Conservation (phyloP, 2,113 vertebrate species). For the Rhodinocichla rosea region DNA sequence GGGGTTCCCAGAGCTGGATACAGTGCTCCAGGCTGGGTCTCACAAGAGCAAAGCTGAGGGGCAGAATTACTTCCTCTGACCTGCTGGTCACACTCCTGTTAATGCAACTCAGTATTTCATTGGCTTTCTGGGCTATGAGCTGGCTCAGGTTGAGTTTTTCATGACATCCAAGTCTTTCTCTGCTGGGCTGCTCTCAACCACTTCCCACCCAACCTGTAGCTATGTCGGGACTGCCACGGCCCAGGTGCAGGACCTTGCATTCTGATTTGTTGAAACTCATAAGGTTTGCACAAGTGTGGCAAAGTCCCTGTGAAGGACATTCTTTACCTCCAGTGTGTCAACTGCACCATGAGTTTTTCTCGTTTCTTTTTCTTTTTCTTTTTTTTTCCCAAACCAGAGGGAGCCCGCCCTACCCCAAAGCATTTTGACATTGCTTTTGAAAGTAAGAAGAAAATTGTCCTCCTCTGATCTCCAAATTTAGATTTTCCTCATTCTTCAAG, state of each 20-base stretch:
- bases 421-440: background rate
- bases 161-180: background rate
- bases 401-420: background rate
- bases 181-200: rapidly evolving
- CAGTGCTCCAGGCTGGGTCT: background rate
- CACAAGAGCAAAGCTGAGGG: background rate
- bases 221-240: rapidly evolving
- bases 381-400: background rate
- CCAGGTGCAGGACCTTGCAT: background rate
- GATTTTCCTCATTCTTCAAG: constrained; percentile 3
- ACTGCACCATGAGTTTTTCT: background rate
- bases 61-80: background rate
- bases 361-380: background rate
- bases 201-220: background rate
- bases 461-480: background rate
- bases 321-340: background rate
- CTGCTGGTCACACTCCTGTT: background rate
- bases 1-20: background rate
- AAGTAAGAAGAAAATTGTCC: background rate
- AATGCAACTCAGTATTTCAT: background rate
- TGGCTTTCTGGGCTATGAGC: background rate
- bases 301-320: background rate
- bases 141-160: background rate
- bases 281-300: background rate
- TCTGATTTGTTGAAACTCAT: background rate